Evolutionary conservation across 2,888 invertebrate genomes (phyloP).

Genomic region (Trimorus sp.): DNA sequence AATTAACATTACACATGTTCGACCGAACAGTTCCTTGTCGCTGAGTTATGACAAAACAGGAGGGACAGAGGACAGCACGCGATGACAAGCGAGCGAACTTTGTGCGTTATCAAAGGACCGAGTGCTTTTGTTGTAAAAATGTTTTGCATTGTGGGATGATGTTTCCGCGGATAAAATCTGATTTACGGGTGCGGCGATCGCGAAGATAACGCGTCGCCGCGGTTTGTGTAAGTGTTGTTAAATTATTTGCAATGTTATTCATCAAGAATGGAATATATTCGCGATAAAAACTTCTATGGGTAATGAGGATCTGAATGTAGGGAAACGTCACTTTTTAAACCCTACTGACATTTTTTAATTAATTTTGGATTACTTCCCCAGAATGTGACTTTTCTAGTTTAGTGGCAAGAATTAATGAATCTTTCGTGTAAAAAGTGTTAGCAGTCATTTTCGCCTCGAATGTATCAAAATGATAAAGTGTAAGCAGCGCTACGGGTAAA

Average conservation of each 20-base stretch:
- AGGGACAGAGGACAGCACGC: too few species aligned
- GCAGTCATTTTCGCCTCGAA: not conserved
- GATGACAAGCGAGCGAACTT: slow-evolving; percentile 1
- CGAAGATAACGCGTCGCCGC: slow-evolving; percentile 36
- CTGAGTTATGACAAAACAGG: too few species aligned
- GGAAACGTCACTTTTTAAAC: too few species aligned
- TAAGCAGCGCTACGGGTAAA: slow-evolving; percentile 12
- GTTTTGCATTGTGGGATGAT: slow-evolving; percentile 20
- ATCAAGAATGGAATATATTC: not conserved
- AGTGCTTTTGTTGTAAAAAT: slow-evolving; percentile 26
- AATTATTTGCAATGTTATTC: slow-evolving; percentile 11
- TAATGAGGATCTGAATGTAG: not conserved
- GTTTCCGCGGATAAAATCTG: slow-evolving; percentile 37
- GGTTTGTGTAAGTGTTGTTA: slow-evolving; percentile 13
- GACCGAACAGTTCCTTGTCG: not conserved
- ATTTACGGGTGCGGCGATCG: slow-evolving; percentile 46
- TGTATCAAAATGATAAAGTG: slow-evolving; percentile 22
- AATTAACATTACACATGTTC: slow-evolving; percentile 23
- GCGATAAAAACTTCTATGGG: not conserved
- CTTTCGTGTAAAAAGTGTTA: not conserved
- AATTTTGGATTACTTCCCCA: not conserved
- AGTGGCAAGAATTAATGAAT: not conserved
- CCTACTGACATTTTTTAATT: too few species aligned
- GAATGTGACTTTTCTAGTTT: not conserved
- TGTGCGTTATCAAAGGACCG: not conserved